Evolutionary conservation across 2,888 invertebrate genomes (phyloP).

Genomic region (Epinotia demarniana): DNA sequence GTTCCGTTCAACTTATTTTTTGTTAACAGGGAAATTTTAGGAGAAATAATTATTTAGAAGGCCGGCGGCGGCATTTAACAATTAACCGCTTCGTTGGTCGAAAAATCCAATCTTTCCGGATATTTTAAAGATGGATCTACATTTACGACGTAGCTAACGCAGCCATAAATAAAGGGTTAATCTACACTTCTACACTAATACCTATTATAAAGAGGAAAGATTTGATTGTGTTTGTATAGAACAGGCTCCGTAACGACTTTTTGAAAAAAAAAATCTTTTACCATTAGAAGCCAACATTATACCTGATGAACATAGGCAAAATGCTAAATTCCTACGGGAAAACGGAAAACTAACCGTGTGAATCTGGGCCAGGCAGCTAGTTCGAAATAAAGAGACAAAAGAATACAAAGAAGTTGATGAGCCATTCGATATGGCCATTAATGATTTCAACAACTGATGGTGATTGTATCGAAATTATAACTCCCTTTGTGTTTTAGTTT

Average conservation of each 20-base stretch:
- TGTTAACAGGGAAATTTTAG: background rate
- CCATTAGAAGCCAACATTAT: too few relatives aligned
- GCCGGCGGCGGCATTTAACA: too few relatives aligned
- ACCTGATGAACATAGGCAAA: too few relatives aligned
- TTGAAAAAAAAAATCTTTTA: too few relatives aligned
- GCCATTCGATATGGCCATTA: background rate
- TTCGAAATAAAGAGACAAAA: background rate
- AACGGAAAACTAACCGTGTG: too few relatives aligned
- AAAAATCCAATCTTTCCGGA: background rate
- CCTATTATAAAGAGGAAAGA: too few relatives aligned
- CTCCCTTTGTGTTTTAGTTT: conserved; percentile 8
- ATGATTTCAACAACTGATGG: background rate
- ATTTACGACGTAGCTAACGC: background rate
- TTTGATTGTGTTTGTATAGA: too few relatives aligned
- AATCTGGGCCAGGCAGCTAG: too few relatives aligned
- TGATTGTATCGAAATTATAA: background rate
- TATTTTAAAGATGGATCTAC: background rate
- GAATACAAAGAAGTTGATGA: background rate
- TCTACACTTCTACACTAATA: too few relatives aligned
- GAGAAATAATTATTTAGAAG: background rate
- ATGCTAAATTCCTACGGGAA: too few relatives aligned
- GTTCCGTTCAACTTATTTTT: background rate
- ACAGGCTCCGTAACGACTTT: too few relatives aligned
- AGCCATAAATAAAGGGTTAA: background rate
- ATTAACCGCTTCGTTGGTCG: background rate